phyloP scores from a whole-genome alignment of 2,797 vertebrate genomes.

The Karalla daura region DNA sequence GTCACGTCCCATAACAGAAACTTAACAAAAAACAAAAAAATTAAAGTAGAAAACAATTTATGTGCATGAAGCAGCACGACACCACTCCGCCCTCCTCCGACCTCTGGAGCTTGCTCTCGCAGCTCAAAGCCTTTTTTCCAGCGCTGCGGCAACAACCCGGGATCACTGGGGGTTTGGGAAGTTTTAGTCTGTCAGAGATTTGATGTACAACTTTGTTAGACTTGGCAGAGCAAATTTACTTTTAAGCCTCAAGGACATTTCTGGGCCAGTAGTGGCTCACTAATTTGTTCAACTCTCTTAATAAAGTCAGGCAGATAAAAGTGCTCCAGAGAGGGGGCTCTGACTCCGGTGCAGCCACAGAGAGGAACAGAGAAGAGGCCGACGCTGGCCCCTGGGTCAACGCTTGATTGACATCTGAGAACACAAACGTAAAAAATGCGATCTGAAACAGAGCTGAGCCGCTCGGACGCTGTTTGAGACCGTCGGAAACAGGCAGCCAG shows the following conservation, averaged over 20 bases:
- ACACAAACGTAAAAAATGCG: conserved; percentile 1
- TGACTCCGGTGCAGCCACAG: neutral
- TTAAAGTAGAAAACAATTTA: neutral
- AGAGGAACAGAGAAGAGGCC: neutral
- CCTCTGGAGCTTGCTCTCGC: too few relatives aligned
- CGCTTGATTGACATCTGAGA: conserved; percentile 7
- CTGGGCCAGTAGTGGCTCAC: conserved; percentile 25
- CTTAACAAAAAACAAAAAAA: neutral
- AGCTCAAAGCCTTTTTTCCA: too few relatives aligned
- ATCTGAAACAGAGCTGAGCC: conserved; percentile 6
- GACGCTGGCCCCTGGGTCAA: conserved; percentile 4
- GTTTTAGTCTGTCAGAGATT: conserved; percentile 17
- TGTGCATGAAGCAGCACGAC: too few relatives aligned
- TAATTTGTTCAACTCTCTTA: conserved; percentile 45
- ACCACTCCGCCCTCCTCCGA: too few relatives aligned
- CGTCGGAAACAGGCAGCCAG: neutral
- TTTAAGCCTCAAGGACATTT: conserved; percentile 53
- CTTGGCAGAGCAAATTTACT: conserved; percentile 39
- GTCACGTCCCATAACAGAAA: neutral
- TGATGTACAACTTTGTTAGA: conserved; percentile 33
- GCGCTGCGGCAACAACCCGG: conserved; percentile 4
- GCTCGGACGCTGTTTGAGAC: conserved; percentile 2
- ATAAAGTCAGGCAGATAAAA: conserved; percentile 47
- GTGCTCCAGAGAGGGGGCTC: conserved; percentile 20
- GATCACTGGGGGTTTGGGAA: conserved; percentile 24